phyloP scores from a whole-genome alignment of 2,797 vertebrate genomes.

The Clarias laeviceps region DNA sequence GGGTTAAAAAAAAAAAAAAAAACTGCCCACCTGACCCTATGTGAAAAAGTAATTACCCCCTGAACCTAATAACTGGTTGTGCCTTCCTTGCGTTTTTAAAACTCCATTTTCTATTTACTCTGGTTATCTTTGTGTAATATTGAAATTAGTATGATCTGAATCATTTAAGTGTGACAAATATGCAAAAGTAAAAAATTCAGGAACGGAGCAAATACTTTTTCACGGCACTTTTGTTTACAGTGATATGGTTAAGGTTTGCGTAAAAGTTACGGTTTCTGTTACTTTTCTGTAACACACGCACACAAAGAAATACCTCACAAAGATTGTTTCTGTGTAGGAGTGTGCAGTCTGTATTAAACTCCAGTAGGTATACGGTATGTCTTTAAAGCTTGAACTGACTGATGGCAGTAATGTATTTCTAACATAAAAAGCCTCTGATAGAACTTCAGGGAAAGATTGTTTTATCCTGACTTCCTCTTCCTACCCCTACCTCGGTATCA shows the following conservation, averaged over 20 bases:
- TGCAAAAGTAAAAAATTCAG: no score
- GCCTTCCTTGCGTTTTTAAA: no score
- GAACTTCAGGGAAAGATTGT: not conserved
- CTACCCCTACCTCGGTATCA: not conserved
- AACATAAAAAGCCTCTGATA: not conserved
- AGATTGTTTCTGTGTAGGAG: not conserved
- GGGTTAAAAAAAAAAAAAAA: no score
- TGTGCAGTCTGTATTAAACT: not conserved
- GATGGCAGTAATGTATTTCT: not conserved
- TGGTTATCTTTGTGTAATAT: no score
- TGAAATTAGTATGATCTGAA: no score
- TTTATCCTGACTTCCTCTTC: not conserved
- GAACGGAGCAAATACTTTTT: no score
- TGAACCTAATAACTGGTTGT: no score
- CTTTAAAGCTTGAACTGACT: not conserved
- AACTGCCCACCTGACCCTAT: no score
- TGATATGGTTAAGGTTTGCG: not conserved
- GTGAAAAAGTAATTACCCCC: no score
- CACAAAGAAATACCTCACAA: not conserved
- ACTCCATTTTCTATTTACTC: no score
- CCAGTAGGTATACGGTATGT: not conserved
- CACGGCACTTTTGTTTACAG: not conserved
- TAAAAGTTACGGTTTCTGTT: not conserved
- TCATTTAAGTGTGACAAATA: no score
- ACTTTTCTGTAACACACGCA: not conserved